Base-by-base conservation (phyloP, 2,113 vertebrate genomes). In the Lepus americanus region DNA sequence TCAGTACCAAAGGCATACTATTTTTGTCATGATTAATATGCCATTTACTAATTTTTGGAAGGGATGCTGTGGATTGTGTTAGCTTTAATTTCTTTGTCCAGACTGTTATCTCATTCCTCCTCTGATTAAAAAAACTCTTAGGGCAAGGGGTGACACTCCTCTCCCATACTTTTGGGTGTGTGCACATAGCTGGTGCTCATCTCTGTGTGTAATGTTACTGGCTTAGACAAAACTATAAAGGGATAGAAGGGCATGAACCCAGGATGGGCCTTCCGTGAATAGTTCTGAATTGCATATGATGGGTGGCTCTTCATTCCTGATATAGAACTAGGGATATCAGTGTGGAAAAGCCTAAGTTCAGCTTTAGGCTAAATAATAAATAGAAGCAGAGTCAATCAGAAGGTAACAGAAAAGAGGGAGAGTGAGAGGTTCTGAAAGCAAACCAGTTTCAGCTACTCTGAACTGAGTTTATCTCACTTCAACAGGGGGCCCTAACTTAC, bases 11-110 rank as follows among this genome's bases (percentile, higher is more conserved):
- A 70, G 6, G 25, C 61, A 70, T 59, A 70, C 84, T 85, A n/a
- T 51, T 94, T 95, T 89, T 69, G 59, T 66, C 66, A 44, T 64
- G 85, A 82, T n/a, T 84, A 51, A 90, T 14, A 27, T 3, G 36
- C 3, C 23, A 31, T 59, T 53, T 36, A 78, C 51, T 88, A 20
- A 92, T 81, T 76, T 81, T 89, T 92, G 51, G 12, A 67, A 87
- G 44, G 9, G 53, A 63, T 29, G 13, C 7, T 78, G 2, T 76
- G 31, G 20, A 53, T 36, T 76, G 1, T 67, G 29, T 69, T 81
- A 66, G 13, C 64, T 55, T 25, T 16, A 64, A 7, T 86, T 51
- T 78, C 79, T n/a, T 7, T 9, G 20, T 17, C 55, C n/a, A 39
- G 16, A 22, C 76, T 36, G 17, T 2, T 27, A 33, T 20, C 25